Evolutionary conservation across 2,888 invertebrate genomes (phyloP).

Genomic region (Acrobasis repandana): DNA sequence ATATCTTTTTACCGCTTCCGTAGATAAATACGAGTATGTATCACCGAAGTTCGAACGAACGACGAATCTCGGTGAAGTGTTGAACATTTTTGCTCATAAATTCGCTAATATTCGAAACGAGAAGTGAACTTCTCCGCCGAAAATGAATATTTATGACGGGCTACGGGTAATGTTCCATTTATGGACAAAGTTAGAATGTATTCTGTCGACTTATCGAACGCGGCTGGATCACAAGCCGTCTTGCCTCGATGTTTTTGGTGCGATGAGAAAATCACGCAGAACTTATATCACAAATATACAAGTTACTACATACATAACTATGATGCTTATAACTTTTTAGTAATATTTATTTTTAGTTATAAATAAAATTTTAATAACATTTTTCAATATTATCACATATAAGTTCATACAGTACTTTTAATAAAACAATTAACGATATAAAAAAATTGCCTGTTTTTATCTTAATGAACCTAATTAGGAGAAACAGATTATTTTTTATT

Average conservation of each 20-base stretch:
- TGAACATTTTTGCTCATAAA: conserved; percentile 77
- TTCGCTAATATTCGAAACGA: conserved; percentile 73
- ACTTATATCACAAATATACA: no score
- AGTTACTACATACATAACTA: no score
- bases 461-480: no score
- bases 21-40: conserved; percentile 48
- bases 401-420: no score
- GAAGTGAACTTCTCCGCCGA: conserved; percentile 74
- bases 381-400: no score
- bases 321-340: no score
- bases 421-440: no score
- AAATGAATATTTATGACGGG: conserved; percentile 81
- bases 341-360: no score
- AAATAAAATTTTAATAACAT: no score
- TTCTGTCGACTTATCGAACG: conserved; percentile 67
- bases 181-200: conserved; percentile 76
- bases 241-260: conserved; percentile 37
- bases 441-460: no score
- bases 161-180: conserved; percentile 76
- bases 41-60: conserved; percentile 40
- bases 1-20: conserved; percentile 9
- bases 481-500: no score
- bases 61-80: conserved; percentile 52
- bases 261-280: conserved; percentile 25
- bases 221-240: conserved; percentile 51